These are phyloP conservation scores for Anolis sagrei DNA, from an alignment of 2,113 vertebrate species.

Conservation along the genomic window DNA sequence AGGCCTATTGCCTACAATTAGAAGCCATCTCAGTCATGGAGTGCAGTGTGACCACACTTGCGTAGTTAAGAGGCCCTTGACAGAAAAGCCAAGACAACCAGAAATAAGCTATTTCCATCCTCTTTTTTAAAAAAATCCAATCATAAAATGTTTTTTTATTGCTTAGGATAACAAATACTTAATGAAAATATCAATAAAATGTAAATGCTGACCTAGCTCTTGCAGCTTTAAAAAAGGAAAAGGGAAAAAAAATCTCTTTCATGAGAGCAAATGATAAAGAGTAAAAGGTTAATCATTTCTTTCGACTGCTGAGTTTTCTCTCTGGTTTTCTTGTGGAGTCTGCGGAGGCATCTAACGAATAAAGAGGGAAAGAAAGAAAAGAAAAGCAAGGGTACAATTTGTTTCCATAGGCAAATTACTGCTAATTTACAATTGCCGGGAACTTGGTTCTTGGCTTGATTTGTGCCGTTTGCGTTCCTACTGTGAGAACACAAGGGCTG, in stretches of 20 bases:
- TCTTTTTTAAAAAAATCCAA: not conserved
- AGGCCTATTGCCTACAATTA: not conserved
- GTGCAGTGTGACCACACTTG: accelerated
- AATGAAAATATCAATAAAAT: conserved; percentile 21
- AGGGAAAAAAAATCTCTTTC: not conserved
- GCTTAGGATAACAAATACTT: accelerated
- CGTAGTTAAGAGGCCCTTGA: not conserved
- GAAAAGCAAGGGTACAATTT: conserved; percentile 1
- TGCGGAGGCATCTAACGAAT: conserved; percentile 25
- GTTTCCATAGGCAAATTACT: conserved; percentile 38
- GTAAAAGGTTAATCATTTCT: conserved; percentile 45
- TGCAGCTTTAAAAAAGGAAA: not conserved
- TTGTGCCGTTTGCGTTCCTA: conserved; percentile 46
- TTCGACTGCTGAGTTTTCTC: not conserved
- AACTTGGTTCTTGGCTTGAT: conserved; percentile 41
- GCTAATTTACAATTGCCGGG: conserved; percentile 46
- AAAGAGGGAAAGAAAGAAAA: not conserved
- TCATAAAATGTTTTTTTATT: not conserved
- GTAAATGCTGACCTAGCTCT: not conserved
- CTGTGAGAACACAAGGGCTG: conserved; percentile 30
- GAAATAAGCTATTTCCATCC: not conserved
- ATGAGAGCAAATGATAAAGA: conserved; percentile 40
- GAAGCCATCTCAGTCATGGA: accelerated
- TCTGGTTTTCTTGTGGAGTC: not conserved
- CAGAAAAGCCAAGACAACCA: not conserved